These are phyloP conservation scores for Pyrgus malvae DNA, from an alignment of 2,888 invertebrate genomes.

Conservation along the genomic window DNA sequence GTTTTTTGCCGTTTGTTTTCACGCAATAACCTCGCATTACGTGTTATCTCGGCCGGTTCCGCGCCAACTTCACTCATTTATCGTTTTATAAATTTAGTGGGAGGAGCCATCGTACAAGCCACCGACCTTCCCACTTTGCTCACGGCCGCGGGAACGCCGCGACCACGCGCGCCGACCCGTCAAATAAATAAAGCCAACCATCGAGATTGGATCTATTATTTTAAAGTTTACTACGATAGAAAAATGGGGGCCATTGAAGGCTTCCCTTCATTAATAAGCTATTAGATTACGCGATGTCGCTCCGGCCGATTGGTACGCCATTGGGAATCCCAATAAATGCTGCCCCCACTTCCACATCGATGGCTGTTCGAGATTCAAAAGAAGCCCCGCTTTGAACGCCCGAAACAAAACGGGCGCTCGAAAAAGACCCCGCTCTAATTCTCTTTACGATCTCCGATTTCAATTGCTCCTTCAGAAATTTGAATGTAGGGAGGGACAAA, in stretches of 20 bases:
- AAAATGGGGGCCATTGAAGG: constrained; percentile 72
- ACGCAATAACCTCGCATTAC: constrained; percentile 72
- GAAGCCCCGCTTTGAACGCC: constrained; percentile 74
- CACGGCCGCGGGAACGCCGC: constrained; percentile 64
- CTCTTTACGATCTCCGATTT: constrained; percentile 82
- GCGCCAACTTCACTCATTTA: constrained; percentile 69
- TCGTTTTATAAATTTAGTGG: constrained; percentile 78
- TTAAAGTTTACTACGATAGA: constrained; percentile 74
- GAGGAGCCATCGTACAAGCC: constrained; percentile 65
- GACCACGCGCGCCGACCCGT: constrained; percentile 56
- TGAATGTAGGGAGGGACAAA: constrained; percentile 81
- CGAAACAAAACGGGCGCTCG: constrained; percentile 77
- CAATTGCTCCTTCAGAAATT: constrained; percentile 82
- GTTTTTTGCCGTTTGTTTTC: constrained; percentile 76
- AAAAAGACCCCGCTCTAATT: constrained; percentile 80
- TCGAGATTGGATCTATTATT: constrained; percentile 66
- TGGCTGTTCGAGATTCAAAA: constrained; percentile 80
- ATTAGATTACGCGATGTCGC: constrained; percentile 78
- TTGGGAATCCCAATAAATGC: constrained; percentile 79
- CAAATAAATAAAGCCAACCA: constrained; percentile 56
- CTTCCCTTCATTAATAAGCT: constrained; percentile 81
- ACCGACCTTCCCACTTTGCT: constrained; percentile 69
- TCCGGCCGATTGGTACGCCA: constrained; percentile 77
- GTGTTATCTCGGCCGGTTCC: constrained; percentile 71
- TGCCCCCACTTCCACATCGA: constrained; percentile 78